Conservation (phyloP, 2,797 vertebrate species). For the Pangasius krempfi region DNA sequence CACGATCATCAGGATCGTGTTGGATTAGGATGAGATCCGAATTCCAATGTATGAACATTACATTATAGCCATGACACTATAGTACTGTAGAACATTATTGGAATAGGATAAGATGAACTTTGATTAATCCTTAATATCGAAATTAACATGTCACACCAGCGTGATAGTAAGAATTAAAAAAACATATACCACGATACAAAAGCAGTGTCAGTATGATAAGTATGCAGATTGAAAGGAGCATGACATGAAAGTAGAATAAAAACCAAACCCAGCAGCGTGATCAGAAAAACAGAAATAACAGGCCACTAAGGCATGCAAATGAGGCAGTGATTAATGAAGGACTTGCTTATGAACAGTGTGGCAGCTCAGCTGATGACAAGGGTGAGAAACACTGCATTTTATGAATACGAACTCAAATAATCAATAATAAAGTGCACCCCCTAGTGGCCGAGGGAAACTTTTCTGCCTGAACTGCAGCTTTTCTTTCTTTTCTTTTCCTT, state of each 20-base stretch:
- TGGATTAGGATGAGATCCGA: not conserved
- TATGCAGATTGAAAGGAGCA: no score
- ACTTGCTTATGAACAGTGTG: not conserved
- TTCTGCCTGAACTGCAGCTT: not conserved
- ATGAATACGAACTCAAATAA: not conserved
- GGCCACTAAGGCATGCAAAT: conserved; percentile 1
- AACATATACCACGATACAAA: not conserved
- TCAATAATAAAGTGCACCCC: conserved; percentile 10
- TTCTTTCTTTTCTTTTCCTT: not conserved
- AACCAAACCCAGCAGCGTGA: not conserved
- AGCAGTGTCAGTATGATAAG: not conserved
- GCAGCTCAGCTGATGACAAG: conserved; percentile 11
- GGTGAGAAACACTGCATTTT: not conserved
- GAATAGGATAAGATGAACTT: not conserved
- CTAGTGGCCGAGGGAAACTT: not conserved
- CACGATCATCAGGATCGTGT: not conserved
- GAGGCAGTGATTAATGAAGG: conserved; percentile 5
- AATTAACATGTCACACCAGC: not conserved
- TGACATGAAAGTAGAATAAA: not conserved
- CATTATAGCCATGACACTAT: not conserved
- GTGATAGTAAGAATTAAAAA: not conserved
- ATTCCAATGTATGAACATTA: not conserved
- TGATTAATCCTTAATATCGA: not conserved
- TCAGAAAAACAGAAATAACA: not conserved
- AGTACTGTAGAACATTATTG: not conserved